Percentiles rank a stretch among this genome's conserved stretches.
Evolutionary conservation across 92 coral and sea anemone genomes (phyloP).

Genomic region (Palythoa grandiflora): DNA sequence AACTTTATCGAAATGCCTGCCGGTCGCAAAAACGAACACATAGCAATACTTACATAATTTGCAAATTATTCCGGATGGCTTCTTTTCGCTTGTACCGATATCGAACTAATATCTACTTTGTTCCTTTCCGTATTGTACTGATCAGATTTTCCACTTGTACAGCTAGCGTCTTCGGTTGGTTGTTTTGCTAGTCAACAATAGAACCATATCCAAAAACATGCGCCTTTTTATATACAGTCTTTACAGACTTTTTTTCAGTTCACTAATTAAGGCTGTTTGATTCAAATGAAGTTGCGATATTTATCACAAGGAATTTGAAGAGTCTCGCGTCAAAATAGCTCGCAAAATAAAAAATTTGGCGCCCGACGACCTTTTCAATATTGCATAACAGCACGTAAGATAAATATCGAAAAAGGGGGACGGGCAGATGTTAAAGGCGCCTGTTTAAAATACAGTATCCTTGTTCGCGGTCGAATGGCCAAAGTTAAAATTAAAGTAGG

Average conservation of each 20-base stretch:
- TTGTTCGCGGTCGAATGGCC: not conserved
- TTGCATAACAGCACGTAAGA: not conserved
- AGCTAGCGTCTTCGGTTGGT: not conserved
- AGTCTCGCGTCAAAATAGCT: not conserved
- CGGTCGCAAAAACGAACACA: not conserved
- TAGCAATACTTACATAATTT: not conserved
- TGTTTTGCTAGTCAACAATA: not conserved
- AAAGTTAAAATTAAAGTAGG: not conserved
- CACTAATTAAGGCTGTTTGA: not conserved
- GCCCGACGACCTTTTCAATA: not conserved
- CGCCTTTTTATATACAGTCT: not conserved
- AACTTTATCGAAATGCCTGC: not conserved
- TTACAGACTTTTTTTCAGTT: not conserved
- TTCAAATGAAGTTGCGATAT: not conserved
- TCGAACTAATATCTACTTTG: not conserved
- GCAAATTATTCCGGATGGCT: not conserved
- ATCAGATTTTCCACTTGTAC: not conserved
- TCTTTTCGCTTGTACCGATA: not conserved
- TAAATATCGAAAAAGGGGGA: not conserved
- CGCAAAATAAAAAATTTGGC: not conserved
- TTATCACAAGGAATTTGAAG: not conserved
- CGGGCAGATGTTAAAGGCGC: not conserved
- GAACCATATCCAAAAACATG: not conserved
- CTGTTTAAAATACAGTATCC: not conserved
- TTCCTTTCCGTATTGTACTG: not conserved